Conservation (phyloP, 1,140 invertebrate genomes). For the Maniola jurtina region DNA sequence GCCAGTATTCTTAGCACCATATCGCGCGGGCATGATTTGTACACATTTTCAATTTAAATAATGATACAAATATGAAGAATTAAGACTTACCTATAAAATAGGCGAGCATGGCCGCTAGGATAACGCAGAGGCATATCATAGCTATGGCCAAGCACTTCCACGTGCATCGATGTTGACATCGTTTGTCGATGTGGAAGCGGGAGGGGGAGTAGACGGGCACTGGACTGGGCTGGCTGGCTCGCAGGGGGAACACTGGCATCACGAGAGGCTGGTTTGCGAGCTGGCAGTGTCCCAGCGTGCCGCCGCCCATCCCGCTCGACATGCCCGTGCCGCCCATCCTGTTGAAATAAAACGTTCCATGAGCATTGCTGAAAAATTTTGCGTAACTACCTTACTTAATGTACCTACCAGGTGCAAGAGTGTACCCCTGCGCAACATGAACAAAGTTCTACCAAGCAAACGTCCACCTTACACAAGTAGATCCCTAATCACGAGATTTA, state of each 20-base stretch:
- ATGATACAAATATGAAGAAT: neutral
- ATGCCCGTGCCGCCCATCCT: slow-evolving; percentile 73
- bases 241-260: slow-evolving; percentile 88
- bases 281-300: slow-evolving; percentile 76
- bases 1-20: too few species aligned
- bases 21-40: too few species aligned
- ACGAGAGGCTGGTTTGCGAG: slow-evolving; percentile 83
- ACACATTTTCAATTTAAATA: too few species aligned
- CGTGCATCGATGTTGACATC: slow-evolving; percentile 93
- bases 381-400: too few species aligned
- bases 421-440: too few species aligned
- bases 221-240: slow-evolving; percentile 83
- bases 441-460: too few species aligned
- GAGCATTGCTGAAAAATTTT: neutral
- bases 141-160: slow-evolving; percentile 97
- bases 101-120: slow-evolving; percentile 92
- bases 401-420: too few species aligned
- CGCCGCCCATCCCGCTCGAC: slow-evolving; percentile 68
- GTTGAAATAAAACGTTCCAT: slow-evolving; percentile 36
- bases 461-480: too few species aligned
- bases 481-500: too few species aligned
- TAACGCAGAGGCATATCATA: slow-evolving; percentile 92
- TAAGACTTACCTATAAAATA: slow-evolving; percentile 94
- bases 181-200: slow-evolving; percentile 95
- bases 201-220: slow-evolving; percentile 92